Evolutionary conservation across 2,113 vertebrate species (phyloP).

Genomic region (Nycticorax nycticorax): DNA sequence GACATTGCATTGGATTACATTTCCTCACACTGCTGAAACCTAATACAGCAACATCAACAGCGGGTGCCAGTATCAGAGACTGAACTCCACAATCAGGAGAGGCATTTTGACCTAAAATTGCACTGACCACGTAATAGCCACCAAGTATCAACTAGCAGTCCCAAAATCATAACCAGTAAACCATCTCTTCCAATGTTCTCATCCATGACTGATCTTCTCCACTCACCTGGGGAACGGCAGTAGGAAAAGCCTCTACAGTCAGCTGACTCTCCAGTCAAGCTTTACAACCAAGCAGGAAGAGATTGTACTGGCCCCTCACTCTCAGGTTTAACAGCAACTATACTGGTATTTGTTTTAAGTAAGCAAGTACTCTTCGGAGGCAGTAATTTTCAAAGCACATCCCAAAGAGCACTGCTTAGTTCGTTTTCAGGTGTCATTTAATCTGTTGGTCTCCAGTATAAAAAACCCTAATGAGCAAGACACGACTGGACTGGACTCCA

Average conservation of each 20-base stretch:
- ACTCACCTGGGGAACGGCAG: fast-evolving
- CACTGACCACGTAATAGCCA: not conserved
- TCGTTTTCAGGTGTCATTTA: not conserved
- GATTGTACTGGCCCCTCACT: not conserved
- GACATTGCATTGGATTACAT: not conserved
- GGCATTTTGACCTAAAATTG: not conserved
- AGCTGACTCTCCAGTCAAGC: not conserved
- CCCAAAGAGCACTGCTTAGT: not conserved
- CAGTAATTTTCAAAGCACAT: not conserved
- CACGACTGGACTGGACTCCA: not conserved
- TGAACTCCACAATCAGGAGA: not conserved
- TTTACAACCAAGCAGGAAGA: not conserved
- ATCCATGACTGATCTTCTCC: not conserved
- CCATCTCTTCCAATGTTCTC: not conserved
- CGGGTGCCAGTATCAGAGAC: not conserved
- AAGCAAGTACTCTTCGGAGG: not conserved
- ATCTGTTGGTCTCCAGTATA: not conserved
- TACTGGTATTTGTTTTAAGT: not conserved
- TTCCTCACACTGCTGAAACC: not conserved
- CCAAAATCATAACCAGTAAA: not conserved
- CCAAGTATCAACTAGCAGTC: not conserved
- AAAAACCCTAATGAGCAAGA: not conserved
- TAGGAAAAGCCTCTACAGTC: not conserved
- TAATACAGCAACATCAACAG: not conserved
- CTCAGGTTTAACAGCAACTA: not conserved